A percentile compares a stretch with the other conserved stretches of the same genome.
Evolutionary conservation across 1,140 invertebrate genomes (phyloP).

Genomic region (Proctacanthus coquilletti): DNA sequence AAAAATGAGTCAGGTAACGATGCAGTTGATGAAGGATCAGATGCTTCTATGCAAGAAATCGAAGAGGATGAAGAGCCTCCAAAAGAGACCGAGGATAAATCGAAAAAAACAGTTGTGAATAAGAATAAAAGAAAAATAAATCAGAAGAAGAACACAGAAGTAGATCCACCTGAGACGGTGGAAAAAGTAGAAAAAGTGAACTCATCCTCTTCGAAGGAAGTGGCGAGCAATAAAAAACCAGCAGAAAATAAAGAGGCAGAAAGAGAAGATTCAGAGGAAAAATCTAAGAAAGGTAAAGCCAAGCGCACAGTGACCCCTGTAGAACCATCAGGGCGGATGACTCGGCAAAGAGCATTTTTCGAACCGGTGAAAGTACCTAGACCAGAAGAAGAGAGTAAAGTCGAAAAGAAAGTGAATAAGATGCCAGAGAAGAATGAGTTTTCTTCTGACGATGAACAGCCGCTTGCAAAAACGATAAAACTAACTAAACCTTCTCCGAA

Average conservation of each 20-base stretch:
- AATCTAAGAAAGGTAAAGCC: not conserved
- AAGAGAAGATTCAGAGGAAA: conserved; percentile 7
- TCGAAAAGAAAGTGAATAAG: conserved; percentile 13
- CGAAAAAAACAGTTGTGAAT: too few species aligned
- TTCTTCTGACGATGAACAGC: conserved; percentile 31
- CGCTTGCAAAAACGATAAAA: conserved; percentile 27
- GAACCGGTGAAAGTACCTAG: too few species aligned
- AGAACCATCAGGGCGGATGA: not conserved
- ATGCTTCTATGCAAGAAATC: not conserved
- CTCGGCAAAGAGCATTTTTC: too few species aligned
- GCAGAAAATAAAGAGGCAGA: conserved; percentile 4
- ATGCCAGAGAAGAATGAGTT: conserved; percentile 17
- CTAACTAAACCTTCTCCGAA: conserved; percentile 16
- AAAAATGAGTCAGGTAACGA: too few species aligned
- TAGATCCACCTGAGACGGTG: too few species aligned
- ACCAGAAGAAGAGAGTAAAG: conserved; percentile 10
- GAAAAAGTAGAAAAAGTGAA: too few species aligned
- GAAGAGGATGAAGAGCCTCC: too few species aligned
- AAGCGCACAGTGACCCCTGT: not conserved
- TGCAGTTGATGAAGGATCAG: too few species aligned
- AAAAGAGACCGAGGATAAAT: too few species aligned
- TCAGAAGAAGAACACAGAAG: too few species aligned
- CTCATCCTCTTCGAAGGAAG: too few species aligned
- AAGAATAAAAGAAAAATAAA: too few species aligned
- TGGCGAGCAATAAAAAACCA: conserved; percentile 1